These are phyloP conservation scores for Macrosteles quadrilineatus DNA, from an alignment of 1,140 invertebrate genomes.

Conservation along the genomic window DNA sequence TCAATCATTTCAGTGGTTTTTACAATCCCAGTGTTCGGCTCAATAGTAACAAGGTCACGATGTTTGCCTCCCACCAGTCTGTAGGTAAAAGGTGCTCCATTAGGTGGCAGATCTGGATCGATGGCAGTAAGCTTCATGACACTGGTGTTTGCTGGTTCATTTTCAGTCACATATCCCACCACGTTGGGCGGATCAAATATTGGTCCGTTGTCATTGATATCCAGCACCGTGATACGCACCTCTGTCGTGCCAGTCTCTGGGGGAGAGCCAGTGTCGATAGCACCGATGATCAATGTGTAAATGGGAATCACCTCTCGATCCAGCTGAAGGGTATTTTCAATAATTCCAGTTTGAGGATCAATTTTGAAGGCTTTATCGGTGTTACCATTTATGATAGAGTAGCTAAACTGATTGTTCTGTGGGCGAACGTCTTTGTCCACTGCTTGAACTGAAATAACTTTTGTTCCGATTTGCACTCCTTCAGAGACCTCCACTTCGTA, in stretches of 20 bases:
- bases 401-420: constrained; percentile 91
- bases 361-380: constrained; percentile 81
- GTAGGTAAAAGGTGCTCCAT: constrained; percentile 88
- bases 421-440: constrained; percentile 88
- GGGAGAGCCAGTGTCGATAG: constrained; percentile 84
- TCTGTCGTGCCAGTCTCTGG: constrained; percentile 85
- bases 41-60: constrained; percentile 72
- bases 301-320: constrained; percentile 78
- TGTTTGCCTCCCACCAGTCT: constrained; percentile 75
- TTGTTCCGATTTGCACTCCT: constrained; percentile 68
- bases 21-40: constrained; percentile 77
- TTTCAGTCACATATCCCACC: constrained; percentile 80
- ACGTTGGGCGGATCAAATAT: constrained; percentile 71
- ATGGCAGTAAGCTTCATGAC: constrained; percentile 82
- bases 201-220: constrained; percentile 94
- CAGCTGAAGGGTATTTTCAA: constrained; percentile 72
- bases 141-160: constrained; percentile 80
- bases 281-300: constrained; percentile 84
- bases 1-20: constrained; percentile 78
- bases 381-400: constrained; percentile 86
- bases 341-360: constrained; percentile 80
- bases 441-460: constrained; percentile 78
- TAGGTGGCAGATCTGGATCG: constrained; percentile 89
- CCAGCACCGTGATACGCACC: constrained; percentile 73
- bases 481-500: constrained; percentile 81